These are phyloP conservation scores for Cryptophagus acutangulus DNA, from an alignment of 2,888 invertebrate genomes.

Conservation along the genomic window DNA sequence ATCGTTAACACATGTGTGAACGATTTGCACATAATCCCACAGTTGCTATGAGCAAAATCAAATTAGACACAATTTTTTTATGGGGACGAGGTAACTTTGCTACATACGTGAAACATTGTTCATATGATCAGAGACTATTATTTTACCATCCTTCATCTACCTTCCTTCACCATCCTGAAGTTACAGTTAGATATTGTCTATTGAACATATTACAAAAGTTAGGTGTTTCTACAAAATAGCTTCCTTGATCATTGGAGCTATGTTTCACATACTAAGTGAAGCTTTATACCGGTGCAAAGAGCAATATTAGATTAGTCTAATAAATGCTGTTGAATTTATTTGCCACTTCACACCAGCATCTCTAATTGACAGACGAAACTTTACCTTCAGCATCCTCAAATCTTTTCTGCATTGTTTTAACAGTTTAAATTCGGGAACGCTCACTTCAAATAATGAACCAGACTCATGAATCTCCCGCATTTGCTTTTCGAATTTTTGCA, in stretches of 20 bases:
- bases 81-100: neutral
- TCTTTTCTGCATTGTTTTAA: conserved; percentile 89
- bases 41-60: conserved; percentile 62
- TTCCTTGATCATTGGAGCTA: too few species aligned
- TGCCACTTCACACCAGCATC: too few species aligned
- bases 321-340: too few species aligned
- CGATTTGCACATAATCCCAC: conserved; percentile 92
- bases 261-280: too few species aligned
- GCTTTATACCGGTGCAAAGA: too few species aligned
- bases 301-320: too few species aligned
- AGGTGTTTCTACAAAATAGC: neutral
- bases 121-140: too few species aligned
- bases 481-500: conserved; percentile 74
- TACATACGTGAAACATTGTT: too few species aligned
- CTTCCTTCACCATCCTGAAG: too few species aligned
- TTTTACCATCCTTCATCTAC: too few species aligned
- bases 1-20: conserved; percentile 86
- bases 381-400: conserved; percentile 77
- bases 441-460: conserved; percentile 91
- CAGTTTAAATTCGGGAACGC: conserved; percentile 89
- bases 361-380: neutral
- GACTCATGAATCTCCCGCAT: conserved; percentile 84
- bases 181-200: too few species aligned
- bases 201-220: neutral
- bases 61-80: neutral